Evolutionary conservation across 2,113 vertebrate genomes (phyloP).

Genomic region (Neopipo cinnamomea): DNA sequence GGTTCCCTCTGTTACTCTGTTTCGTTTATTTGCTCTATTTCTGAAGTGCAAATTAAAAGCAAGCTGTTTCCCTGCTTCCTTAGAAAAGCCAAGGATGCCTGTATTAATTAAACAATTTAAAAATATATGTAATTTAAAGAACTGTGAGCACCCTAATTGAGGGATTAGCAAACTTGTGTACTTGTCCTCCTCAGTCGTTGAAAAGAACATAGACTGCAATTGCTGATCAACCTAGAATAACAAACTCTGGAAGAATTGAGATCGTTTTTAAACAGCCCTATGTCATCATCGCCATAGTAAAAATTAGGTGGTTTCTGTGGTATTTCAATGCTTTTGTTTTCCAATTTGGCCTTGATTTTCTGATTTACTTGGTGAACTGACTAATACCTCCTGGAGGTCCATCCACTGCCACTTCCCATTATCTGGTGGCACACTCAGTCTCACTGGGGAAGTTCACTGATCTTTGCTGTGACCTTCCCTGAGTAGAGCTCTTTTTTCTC

Average conservation of each 20-base stretch:
- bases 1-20: background rate
- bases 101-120: background rate
- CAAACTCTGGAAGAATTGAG: background rate
- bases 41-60: background rate
- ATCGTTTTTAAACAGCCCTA: background rate
- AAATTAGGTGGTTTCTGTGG: background rate
- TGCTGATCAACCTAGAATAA: background rate
- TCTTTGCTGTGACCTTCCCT: conserved; percentile 2
- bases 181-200: background rate
- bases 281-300: background rate
- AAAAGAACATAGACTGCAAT: background rate
- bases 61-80: background rate
- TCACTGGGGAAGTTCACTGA: background rate
- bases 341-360: background rate
- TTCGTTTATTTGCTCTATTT: background rate
- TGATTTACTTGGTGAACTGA: background rate
- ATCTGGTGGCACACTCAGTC: background rate
- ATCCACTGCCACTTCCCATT: background rate
- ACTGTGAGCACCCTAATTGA: background rate
- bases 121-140: background rate
- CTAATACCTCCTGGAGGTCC: background rate
- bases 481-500: background rate
- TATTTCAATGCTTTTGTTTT: conserved; percentile 1
- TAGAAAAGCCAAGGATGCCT: background rate
- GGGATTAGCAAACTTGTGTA: background rate